Evolutionary conservation across 1,140 invertebrate species (phyloP).

Genomic region (Carcinoscorpius rotundicauda): DNA sequence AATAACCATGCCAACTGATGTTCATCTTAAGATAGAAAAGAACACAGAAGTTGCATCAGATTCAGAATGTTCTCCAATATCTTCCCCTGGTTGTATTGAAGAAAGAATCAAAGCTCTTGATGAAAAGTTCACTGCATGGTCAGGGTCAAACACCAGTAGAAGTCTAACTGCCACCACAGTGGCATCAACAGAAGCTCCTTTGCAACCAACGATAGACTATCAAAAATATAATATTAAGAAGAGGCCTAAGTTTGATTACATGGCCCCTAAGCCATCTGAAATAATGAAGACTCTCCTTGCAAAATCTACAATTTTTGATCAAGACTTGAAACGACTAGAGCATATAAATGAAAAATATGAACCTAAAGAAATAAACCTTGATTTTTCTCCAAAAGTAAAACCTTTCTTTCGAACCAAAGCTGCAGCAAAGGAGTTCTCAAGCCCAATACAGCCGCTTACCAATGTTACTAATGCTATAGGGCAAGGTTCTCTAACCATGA

Average conservation of each 20-base stretch:
- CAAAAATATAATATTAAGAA: constrained; percentile 42
- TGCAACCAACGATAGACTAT: constrained; percentile 29
- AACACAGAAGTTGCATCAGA: constrained; percentile 28
- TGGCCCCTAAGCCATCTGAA: constrained; percentile 59
- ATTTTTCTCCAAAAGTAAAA: constrained; percentile 13
- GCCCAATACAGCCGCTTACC: constrained; percentile 13
- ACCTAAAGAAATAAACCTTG: constrained; percentile 39
- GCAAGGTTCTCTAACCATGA: constrained; percentile 10
- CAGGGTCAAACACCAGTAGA: constrained; percentile 28
- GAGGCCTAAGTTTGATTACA: constrained; percentile 22
- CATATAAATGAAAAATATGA: constrained; percentile 76
- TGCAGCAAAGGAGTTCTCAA: constrained; percentile 32
- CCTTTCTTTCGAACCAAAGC: constrained; percentile 32
- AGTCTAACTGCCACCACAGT: constrained; percentile 12
- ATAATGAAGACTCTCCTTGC: constrained; percentile 84
- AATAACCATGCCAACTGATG: background rate
- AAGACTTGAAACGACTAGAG: constrained; percentile 84
- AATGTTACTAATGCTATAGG: background rate
- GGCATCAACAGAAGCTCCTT: constrained; percentile 19
- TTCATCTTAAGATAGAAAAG: background rate
- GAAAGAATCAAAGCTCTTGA: constrained; percentile 77
- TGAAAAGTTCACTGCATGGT: constrained; percentile 86
- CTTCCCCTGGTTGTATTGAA: constrained; percentile 46
- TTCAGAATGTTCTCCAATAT: constrained; percentile 30
- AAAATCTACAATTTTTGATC: constrained; percentile 87